Conservation (phyloP, 2,797 vertebrate species). For the Prionace glauca region DNA sequence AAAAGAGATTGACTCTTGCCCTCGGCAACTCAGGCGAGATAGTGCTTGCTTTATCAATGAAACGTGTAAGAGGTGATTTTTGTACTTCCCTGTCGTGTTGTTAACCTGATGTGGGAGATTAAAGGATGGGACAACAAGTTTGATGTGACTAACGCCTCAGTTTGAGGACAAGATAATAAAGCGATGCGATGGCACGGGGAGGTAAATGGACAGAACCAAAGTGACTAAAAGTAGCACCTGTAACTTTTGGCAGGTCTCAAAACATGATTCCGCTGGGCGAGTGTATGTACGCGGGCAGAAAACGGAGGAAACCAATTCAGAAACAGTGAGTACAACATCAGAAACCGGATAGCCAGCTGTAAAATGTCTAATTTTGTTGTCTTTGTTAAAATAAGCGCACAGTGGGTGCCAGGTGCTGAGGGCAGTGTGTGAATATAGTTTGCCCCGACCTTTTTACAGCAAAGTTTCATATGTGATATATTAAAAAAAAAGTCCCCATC, state of each 20-base stretch:
- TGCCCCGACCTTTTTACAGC: not conserved
- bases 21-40: not conserved
- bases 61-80: not conserved
- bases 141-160: not conserved
- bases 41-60: not conserved
- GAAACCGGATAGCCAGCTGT: not conserved
- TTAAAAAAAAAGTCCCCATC: not conserved
- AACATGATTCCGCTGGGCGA: conserved; percentile 91
- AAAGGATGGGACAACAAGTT: too few species aligned
- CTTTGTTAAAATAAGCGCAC: not conserved
- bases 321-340: conserved; percentile 69
- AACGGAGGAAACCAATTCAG: conserved; percentile 88
- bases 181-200: not conserved
- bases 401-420: not conserved
- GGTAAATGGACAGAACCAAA: not conserved
- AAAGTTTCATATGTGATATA: not conserved
- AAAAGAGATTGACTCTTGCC: not conserved
- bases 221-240: conserved; percentile 21
- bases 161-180: too few species aligned
- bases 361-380: not conserved
- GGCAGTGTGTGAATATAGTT: not conserved
- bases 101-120: not conserved
- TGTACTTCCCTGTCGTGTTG: not conserved
- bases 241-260: conserved; percentile 42
- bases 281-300: conserved; percentile 89